These are phyloP conservation scores for Trissolcus basalis DNA, from an alignment of 1,140 invertebrate species.

Conservation along the genomic window DNA sequence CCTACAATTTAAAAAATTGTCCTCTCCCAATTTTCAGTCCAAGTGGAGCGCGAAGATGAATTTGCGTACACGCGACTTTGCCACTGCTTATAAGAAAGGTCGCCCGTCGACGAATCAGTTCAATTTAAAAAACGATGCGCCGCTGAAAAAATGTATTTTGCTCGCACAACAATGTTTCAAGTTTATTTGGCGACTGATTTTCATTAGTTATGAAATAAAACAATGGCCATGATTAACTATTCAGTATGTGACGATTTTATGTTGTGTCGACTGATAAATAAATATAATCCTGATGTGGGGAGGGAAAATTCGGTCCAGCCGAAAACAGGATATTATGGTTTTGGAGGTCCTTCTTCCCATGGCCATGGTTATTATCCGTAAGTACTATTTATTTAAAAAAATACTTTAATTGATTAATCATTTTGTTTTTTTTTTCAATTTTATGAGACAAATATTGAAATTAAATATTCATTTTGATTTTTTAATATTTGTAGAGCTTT, in stretches of 20 bases:
- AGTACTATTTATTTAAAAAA: slow-evolving; percentile 33
- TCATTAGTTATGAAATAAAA: not conserved
- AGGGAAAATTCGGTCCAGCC: slow-evolving; percentile 43
- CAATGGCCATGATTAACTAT: slow-evolving; percentile 39
- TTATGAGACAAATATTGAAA: not conserved
- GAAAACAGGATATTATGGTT: slow-evolving; percentile 65
- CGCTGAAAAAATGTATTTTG: not conserved
- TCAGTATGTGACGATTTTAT: slow-evolving; percentile 45
- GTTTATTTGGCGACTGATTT: not conserved
- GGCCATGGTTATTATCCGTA: slow-evolving; percentile 66
- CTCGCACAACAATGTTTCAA: not conserved
- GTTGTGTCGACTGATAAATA: slow-evolving; percentile 48
- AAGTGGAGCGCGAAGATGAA: slow-evolving; percentile 41
- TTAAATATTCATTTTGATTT: too few species aligned
- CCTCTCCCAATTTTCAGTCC: slow-evolving; percentile 19
- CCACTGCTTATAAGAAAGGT: slow-evolving; percentile 10
- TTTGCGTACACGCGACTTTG: slow-evolving; percentile 30
- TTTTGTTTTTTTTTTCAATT: not conserved
- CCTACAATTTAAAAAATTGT: slow-evolving; percentile 28
- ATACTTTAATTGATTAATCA: not conserved
- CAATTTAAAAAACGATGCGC: not conserved
- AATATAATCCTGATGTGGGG: slow-evolving; percentile 26
- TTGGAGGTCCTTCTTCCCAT: slow-evolving; percentile 41
- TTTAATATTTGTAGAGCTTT: slow-evolving; percentile 65
- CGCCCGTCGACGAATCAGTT: not conserved